Conservation (phyloP, 2,113 vertebrate species). For the Bungarus multicinctus region DNA sequence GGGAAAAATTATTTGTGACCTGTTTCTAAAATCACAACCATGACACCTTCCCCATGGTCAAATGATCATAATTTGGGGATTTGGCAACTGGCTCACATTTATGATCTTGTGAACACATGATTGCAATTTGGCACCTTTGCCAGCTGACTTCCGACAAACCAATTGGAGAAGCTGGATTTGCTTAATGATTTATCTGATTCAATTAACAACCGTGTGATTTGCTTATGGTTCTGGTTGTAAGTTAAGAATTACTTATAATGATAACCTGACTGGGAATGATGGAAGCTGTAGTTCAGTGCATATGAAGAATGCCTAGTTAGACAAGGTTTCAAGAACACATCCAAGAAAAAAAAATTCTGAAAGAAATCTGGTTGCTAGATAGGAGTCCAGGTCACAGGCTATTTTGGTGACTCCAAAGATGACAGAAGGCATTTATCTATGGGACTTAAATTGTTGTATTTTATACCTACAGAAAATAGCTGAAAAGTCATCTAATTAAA, state of each 20-base stretch:
- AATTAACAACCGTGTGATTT: too few relatives aligned
- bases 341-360: neutral
- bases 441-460: conserved; percentile 35
- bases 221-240: too few relatives aligned
- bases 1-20: neutral
- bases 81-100: neutral
- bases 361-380: neutral
- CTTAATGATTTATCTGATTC: too few relatives aligned
- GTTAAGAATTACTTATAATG: neutral
- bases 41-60: neutral
- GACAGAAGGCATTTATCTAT: conserved; percentile 12
- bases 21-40: neutral
- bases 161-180: too few relatives aligned
- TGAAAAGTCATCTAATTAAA: conserved; percentile 35
- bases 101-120: neutral
- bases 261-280: neutral
- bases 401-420: neutral
- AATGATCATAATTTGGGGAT: neutral
- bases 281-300: neutral
- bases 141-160: too few relatives aligned
- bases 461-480: conserved; percentile 14
- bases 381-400: neutral
- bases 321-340: neutral
- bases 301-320: neutral
- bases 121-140: too few relatives aligned